Evolutionary conservation across 2,113 vertebrate species (phyloP), one percentile per base, ranked within the genome.

Genomic region (Poeciliopsis turrubarensis): DNA sequence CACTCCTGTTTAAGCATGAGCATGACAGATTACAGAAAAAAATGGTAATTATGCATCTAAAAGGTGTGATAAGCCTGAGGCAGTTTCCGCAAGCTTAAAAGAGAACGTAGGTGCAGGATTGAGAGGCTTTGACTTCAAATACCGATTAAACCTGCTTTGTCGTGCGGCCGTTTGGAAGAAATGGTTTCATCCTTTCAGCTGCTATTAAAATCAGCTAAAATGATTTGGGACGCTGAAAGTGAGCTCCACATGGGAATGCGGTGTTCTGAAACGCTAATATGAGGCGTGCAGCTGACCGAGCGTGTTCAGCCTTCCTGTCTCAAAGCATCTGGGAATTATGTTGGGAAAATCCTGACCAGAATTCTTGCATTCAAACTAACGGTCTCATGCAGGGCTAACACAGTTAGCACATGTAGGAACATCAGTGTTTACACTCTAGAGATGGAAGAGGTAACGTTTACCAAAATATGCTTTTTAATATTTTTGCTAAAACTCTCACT

Each of bases 1-100:
- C 34, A 47, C 27, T 13, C 12, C 30, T 31, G 60, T n/a, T 19
- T 15, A 25, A 61, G 62, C 19, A 7, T 10, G 3, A 61, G 47
- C 6, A 22, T 30, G 51, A 8, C 11, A 70, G 62, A 39, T 54
- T 31, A 67, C 32, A 72, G 31, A 57, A 27, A 41, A 66, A 37
- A 9, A 51, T 26, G 0, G 7, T 26, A 70, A 75, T 66, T 71
- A 62, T n/a, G 4, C 6, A 17, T 57, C 37, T 67, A 39, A 47
- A 47, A 73, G 65, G 71, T 72, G 60, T 72, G 60, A 72, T 39
- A 22, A 15, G 26, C 70, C 70, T 26, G 8, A 26, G 54, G 69
- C 31, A 17, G 32, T 60, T 69, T 19, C 30, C 29, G 25, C n/a
- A 41, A 71, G 32, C 70, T 27, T 11, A 12, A 29, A 3, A 17